phyloP scores from a whole-genome alignment of 2,113 vertebrate species.

The Sinocyclocheilus rhinocerous region DNA sequence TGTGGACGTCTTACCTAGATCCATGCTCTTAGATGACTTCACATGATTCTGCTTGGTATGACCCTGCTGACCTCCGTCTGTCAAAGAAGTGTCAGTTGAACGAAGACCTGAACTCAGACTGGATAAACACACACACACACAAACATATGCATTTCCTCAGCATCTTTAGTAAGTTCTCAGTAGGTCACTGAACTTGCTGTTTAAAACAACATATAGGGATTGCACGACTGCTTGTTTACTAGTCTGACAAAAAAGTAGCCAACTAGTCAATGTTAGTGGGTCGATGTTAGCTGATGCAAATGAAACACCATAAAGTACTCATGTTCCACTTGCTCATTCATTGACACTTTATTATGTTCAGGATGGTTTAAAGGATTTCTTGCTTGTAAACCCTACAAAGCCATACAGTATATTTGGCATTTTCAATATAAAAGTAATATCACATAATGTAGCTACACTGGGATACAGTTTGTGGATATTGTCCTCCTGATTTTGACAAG shows the following conservation, averaged over 20 bases:
- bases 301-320: neutral
- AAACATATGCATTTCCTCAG: neutral
- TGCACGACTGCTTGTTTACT: neutral
- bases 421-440: neutral
- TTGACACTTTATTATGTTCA: neutral
- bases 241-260: neutral
- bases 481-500: neutral
- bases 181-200: neutral
- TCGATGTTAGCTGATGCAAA: neutral
- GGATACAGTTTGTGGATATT: neutral
- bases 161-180: neutral
- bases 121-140: neutral
- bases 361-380: neutral
- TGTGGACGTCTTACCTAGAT: conserved; percentile 84
- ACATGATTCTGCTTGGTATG: conserved; percentile 85
- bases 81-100: conserved; percentile 45
- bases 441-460: neutral
- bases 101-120: conserved; percentile 14
- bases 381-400: neutral
- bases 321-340: too few relatives aligned
- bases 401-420: neutral
- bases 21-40: conserved; percentile 97
- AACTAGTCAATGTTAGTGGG: neutral
- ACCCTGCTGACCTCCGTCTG: conserved; percentile 43
- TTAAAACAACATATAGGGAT: neutral